These are phyloP conservation scores for Scyliorhinus canicula DNA, from an alignment of 2,797 vertebrate genomes.

Conservation along the genomic window DNA sequence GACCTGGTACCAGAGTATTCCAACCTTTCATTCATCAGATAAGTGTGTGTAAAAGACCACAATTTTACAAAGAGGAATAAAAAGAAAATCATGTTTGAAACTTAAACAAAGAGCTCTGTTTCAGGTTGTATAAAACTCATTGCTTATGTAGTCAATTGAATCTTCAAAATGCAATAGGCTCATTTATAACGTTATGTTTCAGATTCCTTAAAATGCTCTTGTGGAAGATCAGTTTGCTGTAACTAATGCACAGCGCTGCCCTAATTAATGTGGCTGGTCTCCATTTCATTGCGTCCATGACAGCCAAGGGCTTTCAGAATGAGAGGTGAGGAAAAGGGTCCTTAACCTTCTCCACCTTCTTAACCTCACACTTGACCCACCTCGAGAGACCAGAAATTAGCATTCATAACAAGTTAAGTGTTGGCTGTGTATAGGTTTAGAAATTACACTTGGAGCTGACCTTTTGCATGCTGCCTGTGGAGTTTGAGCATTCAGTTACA, in stretches of 20 bases:
- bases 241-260: background rate
- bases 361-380: background rate
- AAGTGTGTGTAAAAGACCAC: background rate
- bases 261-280: background rate
- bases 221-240: background rate
- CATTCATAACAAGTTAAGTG: background rate
- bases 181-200: background rate
- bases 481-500: background rate
- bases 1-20: background rate
- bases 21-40: background rate
- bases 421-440: background rate
- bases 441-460: background rate
- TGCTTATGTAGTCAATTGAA: background rate
- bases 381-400: background rate
- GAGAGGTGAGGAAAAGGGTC: background rate
- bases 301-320: background rate
- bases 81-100: background rate
- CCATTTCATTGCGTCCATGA: background rate
- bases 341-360: background rate
- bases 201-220: background rate
- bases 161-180: background rate
- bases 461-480: background rate
- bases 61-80: background rate
- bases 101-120: background rate
- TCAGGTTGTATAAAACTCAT: background rate